A percentile compares a stretch with the other conserved stretches of the same genome.
Evolutionary conservation across 2,888 invertebrate genomes (phyloP).

Genomic region (Morpho achilles): DNA sequence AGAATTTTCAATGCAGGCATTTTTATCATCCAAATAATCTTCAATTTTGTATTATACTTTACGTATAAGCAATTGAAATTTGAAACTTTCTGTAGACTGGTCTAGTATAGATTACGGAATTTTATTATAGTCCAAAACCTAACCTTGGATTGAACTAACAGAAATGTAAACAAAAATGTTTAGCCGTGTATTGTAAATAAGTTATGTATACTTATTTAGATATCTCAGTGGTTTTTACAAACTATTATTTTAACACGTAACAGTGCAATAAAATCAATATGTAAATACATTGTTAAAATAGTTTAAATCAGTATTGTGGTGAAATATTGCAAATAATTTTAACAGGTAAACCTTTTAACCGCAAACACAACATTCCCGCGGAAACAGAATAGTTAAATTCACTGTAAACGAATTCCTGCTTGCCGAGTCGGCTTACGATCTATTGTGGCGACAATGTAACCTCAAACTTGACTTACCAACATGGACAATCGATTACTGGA

Average conservation of each 20-base stretch:
- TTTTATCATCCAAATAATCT: no score
- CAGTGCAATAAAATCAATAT: slow-evolving; percentile 2
- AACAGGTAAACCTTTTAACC: slow-evolving; percentile 30
- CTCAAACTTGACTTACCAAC: slow-evolving; percentile 25
- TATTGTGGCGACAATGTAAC: slow-evolving; percentile 58
- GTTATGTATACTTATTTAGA: no score
- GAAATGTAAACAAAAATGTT: no score
- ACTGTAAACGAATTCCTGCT: slow-evolving; percentile 50
- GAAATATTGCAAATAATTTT: slow-evolving; percentile 12
- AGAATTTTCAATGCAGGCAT: no score
- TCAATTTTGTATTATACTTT: no score
- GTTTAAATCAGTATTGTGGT: slow-evolving; percentile 15
- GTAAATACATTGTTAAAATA: slow-evolving; percentile 6
- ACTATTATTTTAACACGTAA: neutral
- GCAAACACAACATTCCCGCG: slow-evolving; percentile 31
- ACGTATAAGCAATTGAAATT: no score
- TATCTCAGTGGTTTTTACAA: no score
- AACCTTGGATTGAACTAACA: no score
- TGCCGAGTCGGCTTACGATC: slow-evolving; percentile 50
- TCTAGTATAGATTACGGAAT: no score
- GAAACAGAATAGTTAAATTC: slow-evolving; percentile 63
- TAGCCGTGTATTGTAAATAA: no score
- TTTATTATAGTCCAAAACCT: no score
- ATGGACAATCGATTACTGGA: slow-evolving; percentile 4
- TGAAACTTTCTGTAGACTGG: no score